Evolutionary conservation across 2,113 vertebrate species (phyloP).

Genomic region (Chrysochloris asiatica): DNA sequence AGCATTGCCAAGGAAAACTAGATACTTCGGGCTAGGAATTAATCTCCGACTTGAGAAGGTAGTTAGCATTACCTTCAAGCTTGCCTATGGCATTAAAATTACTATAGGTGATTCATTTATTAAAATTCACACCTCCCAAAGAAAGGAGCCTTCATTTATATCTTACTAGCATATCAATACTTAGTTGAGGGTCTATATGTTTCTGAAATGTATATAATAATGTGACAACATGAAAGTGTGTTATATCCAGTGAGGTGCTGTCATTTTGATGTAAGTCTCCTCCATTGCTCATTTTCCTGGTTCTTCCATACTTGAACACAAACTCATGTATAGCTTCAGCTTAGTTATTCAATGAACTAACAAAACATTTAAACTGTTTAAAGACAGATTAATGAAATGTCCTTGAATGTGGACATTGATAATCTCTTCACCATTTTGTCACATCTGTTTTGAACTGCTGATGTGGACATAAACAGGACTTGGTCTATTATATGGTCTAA

Average conservation of each 20-base stretch:
- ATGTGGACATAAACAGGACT: not conserved
- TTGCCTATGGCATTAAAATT: constrained; percentile 69
- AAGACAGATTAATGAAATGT: not conserved
- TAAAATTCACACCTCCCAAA: constrained; percentile 57
- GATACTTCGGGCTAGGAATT: constrained; percentile 76
- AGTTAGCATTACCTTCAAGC: constrained; percentile 66
- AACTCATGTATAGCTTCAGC: not conserved
- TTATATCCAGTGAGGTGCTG: not conserved
- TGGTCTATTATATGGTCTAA: not conserved
- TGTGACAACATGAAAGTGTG: not conserved
- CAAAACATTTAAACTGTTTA: constrained; percentile 32
- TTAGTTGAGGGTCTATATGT: not conserved
- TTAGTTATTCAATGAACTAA: not conserved
- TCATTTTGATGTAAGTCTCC: not conserved
- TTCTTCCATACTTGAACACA: not conserved
- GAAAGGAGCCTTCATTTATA: constrained; percentile 54
- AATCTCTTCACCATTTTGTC: not conserved
- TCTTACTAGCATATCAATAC: constrained; percentile 24
- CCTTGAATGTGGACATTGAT: not conserved
- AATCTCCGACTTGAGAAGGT: constrained; percentile 75
- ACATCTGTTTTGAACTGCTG: not conserved
- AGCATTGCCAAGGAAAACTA: constrained; percentile 75
- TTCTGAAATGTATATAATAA: not conserved
- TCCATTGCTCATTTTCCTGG: not conserved
- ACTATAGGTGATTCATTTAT: constrained; percentile 63